Conservation (phyloP, 1,140 invertebrate species). For the Camponotus vicinus region DNA sequence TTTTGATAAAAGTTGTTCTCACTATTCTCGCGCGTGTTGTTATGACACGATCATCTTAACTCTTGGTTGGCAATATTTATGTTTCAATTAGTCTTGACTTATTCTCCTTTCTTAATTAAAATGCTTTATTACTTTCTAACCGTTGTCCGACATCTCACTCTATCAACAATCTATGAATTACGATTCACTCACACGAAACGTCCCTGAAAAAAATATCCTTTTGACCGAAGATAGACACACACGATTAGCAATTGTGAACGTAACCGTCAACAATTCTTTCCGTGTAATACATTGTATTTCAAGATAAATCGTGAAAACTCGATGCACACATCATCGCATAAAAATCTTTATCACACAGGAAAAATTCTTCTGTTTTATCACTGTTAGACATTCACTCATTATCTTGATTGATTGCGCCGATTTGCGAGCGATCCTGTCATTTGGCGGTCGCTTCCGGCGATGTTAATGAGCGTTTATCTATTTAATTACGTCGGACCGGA, state of each 20-base stretch:
- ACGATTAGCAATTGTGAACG: slow-evolving; percentile 11
- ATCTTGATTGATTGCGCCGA: slow-evolving; percentile 7
- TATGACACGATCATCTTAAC: slow-evolving; percentile 1
- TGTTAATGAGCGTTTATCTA: slow-evolving; percentile 33
- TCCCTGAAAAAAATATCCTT: slow-evolving; percentile 20
- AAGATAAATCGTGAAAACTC: neutral
- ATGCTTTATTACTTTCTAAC: slow-evolving; percentile 39
- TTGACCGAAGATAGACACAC: slow-evolving; percentile 25
- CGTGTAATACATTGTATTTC: neutral
- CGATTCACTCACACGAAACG: slow-evolving; percentile 55
- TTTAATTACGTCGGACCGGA: slow-evolving; percentile 35
- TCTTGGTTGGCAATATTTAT: neutral
- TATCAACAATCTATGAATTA: slow-evolving; percentile 50
- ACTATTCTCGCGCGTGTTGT: neutral
- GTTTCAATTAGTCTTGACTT: slow-evolving; percentile 33
- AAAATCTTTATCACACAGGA: neutral
- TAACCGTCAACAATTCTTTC: slow-evolving; percentile 19
- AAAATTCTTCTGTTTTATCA: neutral
- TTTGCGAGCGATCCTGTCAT: slow-evolving; percentile 11
- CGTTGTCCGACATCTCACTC: slow-evolving; percentile 27
- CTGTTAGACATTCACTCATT: slow-evolving; percentile 3
- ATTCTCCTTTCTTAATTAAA: neutral
- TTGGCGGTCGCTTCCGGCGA: slow-evolving; percentile 8
- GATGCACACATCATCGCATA: neutral
- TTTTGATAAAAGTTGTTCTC: slow-evolving; percentile 4